Base-by-base conservation (phyloP, 2,888 invertebrate genomes). In the Lampropteryx suffumata region DNA sequence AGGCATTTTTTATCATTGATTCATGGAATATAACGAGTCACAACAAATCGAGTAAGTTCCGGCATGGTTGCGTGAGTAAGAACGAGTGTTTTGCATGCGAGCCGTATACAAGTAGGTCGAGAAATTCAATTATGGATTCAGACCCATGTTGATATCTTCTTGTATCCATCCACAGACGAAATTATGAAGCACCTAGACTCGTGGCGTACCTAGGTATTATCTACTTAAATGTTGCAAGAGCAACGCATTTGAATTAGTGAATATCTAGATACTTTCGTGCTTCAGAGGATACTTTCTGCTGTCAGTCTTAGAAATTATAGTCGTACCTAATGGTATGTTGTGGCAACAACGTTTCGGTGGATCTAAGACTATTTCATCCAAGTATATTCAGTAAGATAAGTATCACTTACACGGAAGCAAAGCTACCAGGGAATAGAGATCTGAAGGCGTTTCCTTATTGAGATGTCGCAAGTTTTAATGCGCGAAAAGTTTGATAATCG, bases 21-120 rank as follows among this genome's bases (percentile, higher is more conserved):
- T 30, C 26, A 42, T 14, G 12, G 27, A 42, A 30, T 34, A 11
- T 12, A 47, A 11, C 28, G 35, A 37, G 12, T 28, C 28, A 33
- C 40, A 36, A 33, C 42, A 42, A 41, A 42, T 42, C 48, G 39
- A 36, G 40, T 34, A 26, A 49, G 49, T 42, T 52, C 33, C 41
- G 37, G 36, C 12, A 29, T 34, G 30, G 6, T 46, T 28, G 46
- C 51, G 51, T 41, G 41, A 33, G 32, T 42, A 21, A 32, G 26
- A 45, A 45, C 36, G 27, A 37, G 27, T 37, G 12, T 48, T 48
- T 35, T 42, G 42, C 49, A 42, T 49, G 49, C 49, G 12, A 49
- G 26, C 21, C 30, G 7, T n/a, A 30, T 14, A 11, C 12, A 37
- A 49, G 30, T 32, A 42, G 42, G 49, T 43, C 42, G 36, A 42